Evolutionary conservation across 92 coral and sea anemone species (phyloP), one percentile per base, ranked within the genome.

Genomic region (Heliopora coerulea): DNA sequence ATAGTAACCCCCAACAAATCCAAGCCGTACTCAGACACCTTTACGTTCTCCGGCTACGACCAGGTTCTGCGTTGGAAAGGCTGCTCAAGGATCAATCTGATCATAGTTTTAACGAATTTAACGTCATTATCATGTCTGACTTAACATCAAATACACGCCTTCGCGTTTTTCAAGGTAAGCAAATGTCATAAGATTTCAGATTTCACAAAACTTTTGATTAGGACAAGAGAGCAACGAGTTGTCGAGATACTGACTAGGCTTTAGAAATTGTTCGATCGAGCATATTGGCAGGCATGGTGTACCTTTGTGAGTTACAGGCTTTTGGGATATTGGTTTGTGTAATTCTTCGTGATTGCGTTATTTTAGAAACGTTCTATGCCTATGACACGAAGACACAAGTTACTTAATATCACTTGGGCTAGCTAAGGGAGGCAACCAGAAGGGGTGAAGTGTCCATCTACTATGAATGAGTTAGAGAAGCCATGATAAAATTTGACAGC

Each of bases 1-100:
- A 67, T 67, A 67, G 74, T 67, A 67, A 67, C 74, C 74, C 74
- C 74, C 74, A 67, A 67, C 74, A 67, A 44, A 44, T 67, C 58
- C 23, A 29, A 67, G 58, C 9, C 35, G 54, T 39, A 20, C 59
- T 67, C 32, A 49, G 14, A 58, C 63, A 58, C 13, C 30, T 56
- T 46, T 27, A 46, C 40, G 18, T 49, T 44, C 39, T 4, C 41
- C 17, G 40, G 48, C 32, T 67, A 67, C 58, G 59, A 15, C 52
- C n/a, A 3, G 17, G n/a, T n/a, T 46, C 52, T 46, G 52, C 15
- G n/a, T 46, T 15, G n/a, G 52, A 2, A 46, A 8, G 52, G 52
- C 52, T 3, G 52, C 52, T 46, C 15, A 46, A 46, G 52, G 52
- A 46, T 8, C n/a, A 6, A 46, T 8, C 52, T 8, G n/a, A 46